Conservation (phyloP, 2,797 vertebrate genomes). For the Ctenopoma multispine region DNA sequence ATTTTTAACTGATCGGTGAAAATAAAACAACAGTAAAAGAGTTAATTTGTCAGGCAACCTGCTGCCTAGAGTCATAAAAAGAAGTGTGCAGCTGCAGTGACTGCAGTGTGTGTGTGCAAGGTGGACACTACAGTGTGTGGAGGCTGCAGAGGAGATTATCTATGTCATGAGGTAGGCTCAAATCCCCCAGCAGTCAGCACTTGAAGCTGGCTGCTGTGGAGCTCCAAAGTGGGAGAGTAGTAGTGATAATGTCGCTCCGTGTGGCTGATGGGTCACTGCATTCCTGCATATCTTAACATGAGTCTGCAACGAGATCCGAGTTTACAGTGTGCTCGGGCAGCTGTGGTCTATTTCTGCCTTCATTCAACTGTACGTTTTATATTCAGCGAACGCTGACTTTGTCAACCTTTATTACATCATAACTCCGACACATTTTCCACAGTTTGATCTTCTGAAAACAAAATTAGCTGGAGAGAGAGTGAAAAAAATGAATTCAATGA, state of each 20-base stretch:
- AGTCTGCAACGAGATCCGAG: constrained; percentile 36
- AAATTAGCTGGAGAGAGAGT: not conserved
- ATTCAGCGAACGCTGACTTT: constrained; percentile 20
- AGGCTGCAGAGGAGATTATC: constrained; percentile 65
- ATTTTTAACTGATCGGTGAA: not conserved
- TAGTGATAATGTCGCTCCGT: constrained; percentile 27
- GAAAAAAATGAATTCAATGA: not conserved
- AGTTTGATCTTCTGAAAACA: not conserved
- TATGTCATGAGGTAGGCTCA: constrained; percentile 57
- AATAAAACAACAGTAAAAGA: not conserved
- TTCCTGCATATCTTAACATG: constrained; percentile 42
- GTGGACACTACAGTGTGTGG: constrained; percentile 29
- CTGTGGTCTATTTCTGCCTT: constrained; percentile 27
- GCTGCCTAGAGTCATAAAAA: not conserved
- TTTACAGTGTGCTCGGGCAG: not conserved
- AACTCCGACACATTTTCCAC: not conserved
- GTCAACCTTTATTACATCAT: constrained; percentile 23
- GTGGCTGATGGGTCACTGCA: constrained; percentile 35
- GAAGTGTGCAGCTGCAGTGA: not conserved
- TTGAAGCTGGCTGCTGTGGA: constrained; percentile 10
- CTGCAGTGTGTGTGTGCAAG: not conserved
- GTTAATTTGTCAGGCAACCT: not conserved
- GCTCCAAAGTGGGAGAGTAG: constrained; percentile 27
- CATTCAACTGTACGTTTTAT: not conserved
- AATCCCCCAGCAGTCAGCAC: constrained; percentile 78